A percentile compares a stretch with the other conserved stretches of the same genome.
Conservation (phyloP, 2,113 vertebrate genomes). For the Girardinichthys multiradiatus region DNA sequence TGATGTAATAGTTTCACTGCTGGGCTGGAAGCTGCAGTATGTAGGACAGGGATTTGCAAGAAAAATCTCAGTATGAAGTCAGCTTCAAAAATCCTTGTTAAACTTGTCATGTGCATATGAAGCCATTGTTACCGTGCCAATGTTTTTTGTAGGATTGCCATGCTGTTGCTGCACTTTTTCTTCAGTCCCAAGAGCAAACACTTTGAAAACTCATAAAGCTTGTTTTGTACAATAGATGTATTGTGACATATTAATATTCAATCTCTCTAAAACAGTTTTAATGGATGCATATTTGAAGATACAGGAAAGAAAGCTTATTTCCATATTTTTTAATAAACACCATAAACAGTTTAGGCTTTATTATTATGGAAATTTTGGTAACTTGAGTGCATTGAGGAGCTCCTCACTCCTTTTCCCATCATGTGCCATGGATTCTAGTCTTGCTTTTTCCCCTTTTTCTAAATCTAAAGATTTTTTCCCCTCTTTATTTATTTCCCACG, state of each 20-base stretch:
- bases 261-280: neutral
- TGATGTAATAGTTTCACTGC: constrained; percentile 71
- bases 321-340: too few relatives aligned
- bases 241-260: constrained; percentile 11
- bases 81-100: constrained; percentile 42
- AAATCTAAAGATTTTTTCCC: neutral
- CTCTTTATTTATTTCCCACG: constrained; percentile 23
- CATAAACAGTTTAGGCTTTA: too few relatives aligned
- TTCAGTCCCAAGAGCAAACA: constrained; percentile 28
- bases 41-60: constrained; percentile 55
- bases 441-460: too few relatives aligned
- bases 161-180: constrained; percentile 37
- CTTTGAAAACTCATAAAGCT: constrained; percentile 38
- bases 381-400: constrained; percentile 1
- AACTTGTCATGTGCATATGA: constrained; percentile 48
- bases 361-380: too few relatives aligned
- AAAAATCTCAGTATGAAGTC: constrained; percentile 42
- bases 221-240: constrained; percentile 20
- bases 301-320: neutral
- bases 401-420: constrained; percentile 10
- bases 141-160: constrained; percentile 44
- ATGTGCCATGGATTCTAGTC: constrained; percentile 16
- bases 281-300: neutral
- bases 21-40: constrained; percentile 57
- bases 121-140: constrained; percentile 23